phyloP scores from a whole-genome alignment of 2,113 vertebrate species.

The Dendropsophus ebraccatus region DNA sequence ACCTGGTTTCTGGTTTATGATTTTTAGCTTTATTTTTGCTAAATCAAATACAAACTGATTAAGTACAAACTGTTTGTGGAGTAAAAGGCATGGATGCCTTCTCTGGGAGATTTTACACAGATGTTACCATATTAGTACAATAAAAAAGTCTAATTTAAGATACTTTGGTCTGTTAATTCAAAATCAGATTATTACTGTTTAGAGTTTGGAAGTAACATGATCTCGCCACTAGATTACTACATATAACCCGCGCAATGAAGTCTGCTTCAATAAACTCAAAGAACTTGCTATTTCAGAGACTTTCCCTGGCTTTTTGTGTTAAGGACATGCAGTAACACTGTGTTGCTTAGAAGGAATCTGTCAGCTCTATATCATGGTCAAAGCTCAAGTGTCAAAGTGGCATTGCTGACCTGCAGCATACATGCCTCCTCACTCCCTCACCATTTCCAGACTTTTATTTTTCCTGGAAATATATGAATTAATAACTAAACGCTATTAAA shows the following conservation, averaged over 20 bases:
- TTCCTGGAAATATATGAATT: no score
- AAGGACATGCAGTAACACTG: neutral
- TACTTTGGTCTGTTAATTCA: neutral
- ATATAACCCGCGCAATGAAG: neutral
- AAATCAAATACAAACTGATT: neutral
- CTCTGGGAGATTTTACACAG: neutral
- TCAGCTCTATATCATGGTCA: no score
- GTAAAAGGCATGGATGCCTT: neutral
- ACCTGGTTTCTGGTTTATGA: no score
- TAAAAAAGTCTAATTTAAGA: neutral
- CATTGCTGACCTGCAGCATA: no score
- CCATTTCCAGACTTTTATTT: no score
- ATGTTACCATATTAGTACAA: slow-evolving; percentile 31
- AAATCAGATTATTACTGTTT: neutral
- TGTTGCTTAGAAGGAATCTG: no score
- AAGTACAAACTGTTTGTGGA: neutral
- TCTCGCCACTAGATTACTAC: neutral
- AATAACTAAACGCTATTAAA: no score
- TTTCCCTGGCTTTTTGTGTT: neutral
- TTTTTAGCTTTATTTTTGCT: neutral
- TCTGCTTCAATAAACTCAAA: neutral
- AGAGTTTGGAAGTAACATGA: neutral
- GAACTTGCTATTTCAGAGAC: neutral
- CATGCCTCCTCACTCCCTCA: no score
- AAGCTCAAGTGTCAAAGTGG: no score